Evolutionary conservation across 2,797 vertebrate genomes (phyloP), one percentile per base, ranked within the genome.

Genomic region (Paguma larvata): DNA sequence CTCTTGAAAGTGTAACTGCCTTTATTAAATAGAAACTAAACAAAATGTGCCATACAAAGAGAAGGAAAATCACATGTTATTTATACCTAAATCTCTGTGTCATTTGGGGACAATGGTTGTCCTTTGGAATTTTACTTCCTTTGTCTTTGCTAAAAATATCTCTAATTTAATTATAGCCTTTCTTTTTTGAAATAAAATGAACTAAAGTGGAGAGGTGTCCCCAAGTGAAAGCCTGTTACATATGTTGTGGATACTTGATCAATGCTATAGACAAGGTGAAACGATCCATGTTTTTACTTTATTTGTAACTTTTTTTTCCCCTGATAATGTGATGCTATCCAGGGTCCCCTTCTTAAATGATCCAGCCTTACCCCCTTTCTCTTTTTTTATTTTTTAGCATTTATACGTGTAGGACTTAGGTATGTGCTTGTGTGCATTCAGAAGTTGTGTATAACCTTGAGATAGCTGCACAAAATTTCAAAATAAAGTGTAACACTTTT

Each of bases 61-160:
- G 67, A 79, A 95, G 34, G 53, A 96, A 96, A 93, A 80, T 95
- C 87, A 63, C 56, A 62, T 68, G 46, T 94, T 97, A 95, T 95
- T 98, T 98, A 92, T 95, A 68, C 82, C 56, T 95, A 72, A 70
- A 82, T 97, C 78, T 96, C 93, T 89, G n/a, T 89, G 79, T 91
- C 27, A 27, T 21, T 34, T 44, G 63, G 91, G 95, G 92, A 92
- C 73, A 96, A 30, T 95, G 62, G 34, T 82, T 94, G 67, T 96
- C 88, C 82, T 97, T 85, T 94, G 92, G 77, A 96, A 95, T 97
- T 92, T 97, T 96, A 85, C 59, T 84, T 94, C 51, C 82, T 96
- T 92, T 97, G 56, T 97, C 88, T 96, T 94, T 94, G 80, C 96
- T 97, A 96, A 97, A 97, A 97, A 97, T 97, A 97, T 13, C 53